Conservation (phyloP, 2,113 vertebrate genomes). For the Rhinolophus sinicus region DNA sequence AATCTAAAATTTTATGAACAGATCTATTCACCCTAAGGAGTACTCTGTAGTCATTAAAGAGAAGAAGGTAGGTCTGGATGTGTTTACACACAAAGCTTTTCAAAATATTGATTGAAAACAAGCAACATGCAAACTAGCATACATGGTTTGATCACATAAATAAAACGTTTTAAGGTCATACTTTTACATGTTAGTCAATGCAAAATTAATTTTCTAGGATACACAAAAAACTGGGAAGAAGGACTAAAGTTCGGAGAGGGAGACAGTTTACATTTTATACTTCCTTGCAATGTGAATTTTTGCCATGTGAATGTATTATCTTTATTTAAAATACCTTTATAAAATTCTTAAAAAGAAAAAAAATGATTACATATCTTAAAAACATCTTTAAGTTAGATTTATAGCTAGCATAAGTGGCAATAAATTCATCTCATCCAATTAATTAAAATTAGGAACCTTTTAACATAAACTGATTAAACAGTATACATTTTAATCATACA, state of each 20-base stretch:
- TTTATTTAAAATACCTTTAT: constrained; percentile 7
- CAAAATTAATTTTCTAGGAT: constrained; percentile 58
- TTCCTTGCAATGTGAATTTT: constrained; percentile 30
- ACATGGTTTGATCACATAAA: neutral
- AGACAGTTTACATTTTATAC: neutral
- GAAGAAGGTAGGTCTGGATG: neutral
- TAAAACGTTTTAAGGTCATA: constrained; percentile 31
- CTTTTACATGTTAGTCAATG: constrained; percentile 35
- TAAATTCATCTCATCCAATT: constrained; percentile 29
- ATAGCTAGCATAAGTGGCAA: neutral
- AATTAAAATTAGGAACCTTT: constrained; percentile 33
- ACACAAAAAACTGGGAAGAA: constrained; percentile 7
- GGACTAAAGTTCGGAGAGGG: neutral
- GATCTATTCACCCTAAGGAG: neutral
- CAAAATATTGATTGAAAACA: constrained; percentile 35
- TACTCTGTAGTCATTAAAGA: constrained; percentile 4
- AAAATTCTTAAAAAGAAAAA: neutral
- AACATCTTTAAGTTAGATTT: constrained; percentile 41
- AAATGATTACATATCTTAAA: neutral
- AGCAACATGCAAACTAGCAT: neutral
- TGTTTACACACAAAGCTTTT: constrained; percentile 31
- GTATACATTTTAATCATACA: constrained; percentile 31
- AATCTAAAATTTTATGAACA: constrained; percentile 31
- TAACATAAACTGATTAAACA: neutral
- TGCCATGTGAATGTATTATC: neutral